phyloP scores from a whole-genome alignment of 2,113 vertebrate species.

The Rhipidura dahli region DNA sequence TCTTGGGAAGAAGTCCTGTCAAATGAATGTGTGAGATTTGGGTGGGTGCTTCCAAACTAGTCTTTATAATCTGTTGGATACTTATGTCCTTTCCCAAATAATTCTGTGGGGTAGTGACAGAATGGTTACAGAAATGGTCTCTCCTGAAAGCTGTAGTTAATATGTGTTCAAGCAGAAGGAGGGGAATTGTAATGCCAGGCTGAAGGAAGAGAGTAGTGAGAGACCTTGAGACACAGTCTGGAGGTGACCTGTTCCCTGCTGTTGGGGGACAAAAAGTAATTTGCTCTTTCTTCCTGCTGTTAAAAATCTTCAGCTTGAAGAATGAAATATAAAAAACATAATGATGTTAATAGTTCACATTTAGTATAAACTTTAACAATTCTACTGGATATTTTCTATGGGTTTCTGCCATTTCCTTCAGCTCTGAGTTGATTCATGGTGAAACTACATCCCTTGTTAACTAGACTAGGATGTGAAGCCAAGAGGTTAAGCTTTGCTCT shows the following conservation, averaged over 20 bases:
- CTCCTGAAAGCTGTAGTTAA: background rate
- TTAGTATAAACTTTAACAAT: background rate
- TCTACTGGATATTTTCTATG: background rate
- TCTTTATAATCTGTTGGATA: background rate
- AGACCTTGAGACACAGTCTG: background rate
- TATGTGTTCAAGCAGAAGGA: background rate
- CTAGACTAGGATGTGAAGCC: background rate
- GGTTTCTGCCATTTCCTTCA: background rate
- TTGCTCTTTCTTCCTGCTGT: rapidly evolving
- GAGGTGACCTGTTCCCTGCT: background rate
- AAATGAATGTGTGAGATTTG: background rate
- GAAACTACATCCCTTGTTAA: background rate
- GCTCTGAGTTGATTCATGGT: background rate
- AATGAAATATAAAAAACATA: background rate
- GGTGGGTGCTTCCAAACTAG: background rate
- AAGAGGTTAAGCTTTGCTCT: background rate
- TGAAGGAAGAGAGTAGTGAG: background rate
- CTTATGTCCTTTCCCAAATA: background rate
- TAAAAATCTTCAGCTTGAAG: background rate
- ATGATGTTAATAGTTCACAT: background rate
- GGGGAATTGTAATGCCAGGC: background rate
- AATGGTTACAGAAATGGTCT: background rate
- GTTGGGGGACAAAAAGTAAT: background rate
- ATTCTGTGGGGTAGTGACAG: background rate
- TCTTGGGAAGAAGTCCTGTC: background rate